Base-by-base conservation (phyloP, 2,113 vertebrate species). In the Conger conger region DNA sequence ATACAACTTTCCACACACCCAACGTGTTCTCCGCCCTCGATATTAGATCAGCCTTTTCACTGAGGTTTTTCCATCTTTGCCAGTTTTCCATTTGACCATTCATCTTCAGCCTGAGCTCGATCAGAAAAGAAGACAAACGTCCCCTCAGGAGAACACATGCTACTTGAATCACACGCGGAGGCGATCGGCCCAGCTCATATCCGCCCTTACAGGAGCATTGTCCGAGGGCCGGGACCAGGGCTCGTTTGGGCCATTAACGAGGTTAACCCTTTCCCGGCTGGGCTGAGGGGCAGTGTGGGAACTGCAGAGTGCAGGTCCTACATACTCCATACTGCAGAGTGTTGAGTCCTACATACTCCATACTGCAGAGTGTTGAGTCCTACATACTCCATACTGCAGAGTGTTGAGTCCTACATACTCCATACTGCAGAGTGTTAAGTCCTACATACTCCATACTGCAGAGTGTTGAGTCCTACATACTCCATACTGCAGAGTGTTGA, bases 191-290 rank as follows among this genome's bases (percentile, higher is more conserved):
- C 30, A 33, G 68, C 68, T 17, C 68, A 73, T 27, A 73, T 73
- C 68, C 68, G 68, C 68, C 68, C 68, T 73, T 33, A n/a, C n/a
- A n/a, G n/a, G n/a, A 73, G 68, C 68, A 73, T 73, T 73, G 68
- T 73, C 68, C 33, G 68, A 33, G 33, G 68, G 68, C 68, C 68
- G 7, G 11, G n/a, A 73, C 13, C n/a, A 73, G n/a, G 68, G 68
- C 20, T 33, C 9, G n/a, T 73, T 33, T 73, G 68, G n/a, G n/a
- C 18, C 68, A 9, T 30, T 7, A 73, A 6, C 2, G 23, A 60
- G 23, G 63, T 30, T 60, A 33, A 33, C 63, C 4, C 9, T 73
- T 73, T 73, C 63, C 63, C 33, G 63, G 13, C 63, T 73, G 63
- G n/a, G 63, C 57, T 16, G 23, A n/a, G 60, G 40, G 40, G 40